Conservation (phyloP, 1,140 invertebrate species). For the Anagrus nilaparvatae region DNA sequence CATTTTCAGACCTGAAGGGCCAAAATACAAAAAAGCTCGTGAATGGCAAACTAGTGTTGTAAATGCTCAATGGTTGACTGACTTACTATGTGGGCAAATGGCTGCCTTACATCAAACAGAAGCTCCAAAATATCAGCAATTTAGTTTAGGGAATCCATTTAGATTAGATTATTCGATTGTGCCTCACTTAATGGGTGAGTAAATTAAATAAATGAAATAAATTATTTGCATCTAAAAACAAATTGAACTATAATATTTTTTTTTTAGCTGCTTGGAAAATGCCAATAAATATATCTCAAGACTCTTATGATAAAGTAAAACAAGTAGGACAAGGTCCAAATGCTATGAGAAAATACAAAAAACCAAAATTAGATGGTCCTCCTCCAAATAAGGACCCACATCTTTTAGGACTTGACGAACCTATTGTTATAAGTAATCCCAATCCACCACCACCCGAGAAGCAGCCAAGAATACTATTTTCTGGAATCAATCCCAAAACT, state of each 20-base stretch:
- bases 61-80: conserved; percentile 88
- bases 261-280: conserved; percentile 79
- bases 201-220: neutral
- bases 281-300: conserved; percentile 80
- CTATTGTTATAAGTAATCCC: conserved; percentile 37
- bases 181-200: conserved; percentile 79
- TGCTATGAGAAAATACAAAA: conserved; percentile 39
- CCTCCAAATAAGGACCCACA: conserved; percentile 37
- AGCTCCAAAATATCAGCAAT: conserved; percentile 80
- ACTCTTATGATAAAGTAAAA: conserved; percentile 71
- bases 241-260: conserved; percentile 15
- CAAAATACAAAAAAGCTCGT: conserved; percentile 79
- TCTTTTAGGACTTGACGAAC: conserved; percentile 35
- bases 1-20: conserved; percentile 62
- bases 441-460: conserved; percentile 39
- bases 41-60: conserved; percentile 84
- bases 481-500: conserved; percentile 39
- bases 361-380: conserved; percentile 34
- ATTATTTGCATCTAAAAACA: neutral
- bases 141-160: conserved; percentile 69
- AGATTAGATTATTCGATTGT: conserved; percentile 78
- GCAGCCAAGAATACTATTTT: conserved; percentile 41
- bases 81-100: conserved; percentile 83
- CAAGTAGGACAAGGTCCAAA: conserved; percentile 44
- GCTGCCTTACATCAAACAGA: conserved; percentile 71